Conservation (phyloP, 2,113 vertebrate species). For the Oostethus manadensis region DNA sequence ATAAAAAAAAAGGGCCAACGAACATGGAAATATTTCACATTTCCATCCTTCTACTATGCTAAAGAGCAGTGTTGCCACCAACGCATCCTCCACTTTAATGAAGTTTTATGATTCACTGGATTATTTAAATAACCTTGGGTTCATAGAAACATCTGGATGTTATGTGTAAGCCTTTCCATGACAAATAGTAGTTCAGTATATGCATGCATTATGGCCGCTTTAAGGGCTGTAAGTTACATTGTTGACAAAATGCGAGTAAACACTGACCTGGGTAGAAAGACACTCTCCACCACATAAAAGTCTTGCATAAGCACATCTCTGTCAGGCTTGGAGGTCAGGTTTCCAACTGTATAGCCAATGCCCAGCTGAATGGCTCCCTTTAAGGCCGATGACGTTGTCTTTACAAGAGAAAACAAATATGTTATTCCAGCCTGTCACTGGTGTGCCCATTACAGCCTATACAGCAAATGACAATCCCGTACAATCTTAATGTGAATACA, state of each 20-base stretch:
- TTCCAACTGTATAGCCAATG: conserved; percentile 95
- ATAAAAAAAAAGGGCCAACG: conserved; percentile 4
- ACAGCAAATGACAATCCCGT: background rate
- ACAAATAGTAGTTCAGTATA: conserved; percentile 6
- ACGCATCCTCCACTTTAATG: conserved; percentile 30
- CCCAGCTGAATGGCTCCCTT: conserved; percentile 96
- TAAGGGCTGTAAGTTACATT: background rate
- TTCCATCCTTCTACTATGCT: conserved; percentile 25
- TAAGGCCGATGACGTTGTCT: conserved; percentile 94
- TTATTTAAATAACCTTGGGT: conserved; percentile 25
- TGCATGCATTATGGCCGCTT: background rate
- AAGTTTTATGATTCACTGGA: conserved; percentile 23
- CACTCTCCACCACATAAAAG: conserved; percentile 97
- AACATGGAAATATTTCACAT: conserved; percentile 5
- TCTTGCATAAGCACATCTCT: conserved; percentile 99
- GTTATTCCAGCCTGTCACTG: conserved; percentile 11
- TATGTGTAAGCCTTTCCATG: background rate
- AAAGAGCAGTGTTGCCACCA: conserved; percentile 29
- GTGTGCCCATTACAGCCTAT: background rate
- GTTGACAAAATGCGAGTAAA: background rate
- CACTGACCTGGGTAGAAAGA: conserved; percentile 90
- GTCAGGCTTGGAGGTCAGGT: conserved; percentile 94
- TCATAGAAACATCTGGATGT: conserved; percentile 18
- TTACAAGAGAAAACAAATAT: conserved; percentile 36
- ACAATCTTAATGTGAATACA: background rate